Base-by-base conservation (phyloP, 2,113 vertebrate genomes). In the Lepus americanus region DNA sequence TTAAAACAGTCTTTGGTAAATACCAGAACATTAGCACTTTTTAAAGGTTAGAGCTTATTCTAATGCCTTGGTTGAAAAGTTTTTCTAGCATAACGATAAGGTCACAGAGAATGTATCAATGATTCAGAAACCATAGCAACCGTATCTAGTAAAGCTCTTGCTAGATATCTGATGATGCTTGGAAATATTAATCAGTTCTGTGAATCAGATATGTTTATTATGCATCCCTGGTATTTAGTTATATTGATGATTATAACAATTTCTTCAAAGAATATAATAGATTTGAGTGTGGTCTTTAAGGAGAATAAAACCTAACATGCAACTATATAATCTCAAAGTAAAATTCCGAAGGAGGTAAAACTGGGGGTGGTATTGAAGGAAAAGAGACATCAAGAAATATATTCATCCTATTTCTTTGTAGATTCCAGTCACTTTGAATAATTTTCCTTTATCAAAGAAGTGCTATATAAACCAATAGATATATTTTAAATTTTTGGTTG, bases 361-460 rank as follows among this genome's bases (percentile, higher is more conserved):
- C 1, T 74, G 4, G 6, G 19, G 31, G 0, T 5, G 63, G 87
- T 87, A 13, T 55, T 70, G 72, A 76, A 86, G 17, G 22, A 6
- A 94, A 85, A 20, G 1, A 25, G 0, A 3, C 49, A 87, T 61
- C 78, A 93, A 55, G 31, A 90, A 31, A 20, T 88, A 1, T 20
- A 61, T 23, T 90, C 6, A 31, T 39, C 53, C 78, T 10, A 78
- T 88, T 95, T 85, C 61, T 83, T 64, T 53, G 85, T 44, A 61
- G n/a, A 74, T 87, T 95, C 79, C 72, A 89, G 33, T 73, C 51
- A 93, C 27, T 19, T 84, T 92, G 22, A 9, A 23, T 61, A 89
- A 89, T 69, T 78, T 79, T 92, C 83, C 3, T 22, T 91, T 87
- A 81, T 29, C 7, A 87, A 73, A 17, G 0, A 29, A 90, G 13